phyloP scores from a whole-genome alignment of 2,113 vertebrate genomes.

The Stigmatopora argus region DNA sequence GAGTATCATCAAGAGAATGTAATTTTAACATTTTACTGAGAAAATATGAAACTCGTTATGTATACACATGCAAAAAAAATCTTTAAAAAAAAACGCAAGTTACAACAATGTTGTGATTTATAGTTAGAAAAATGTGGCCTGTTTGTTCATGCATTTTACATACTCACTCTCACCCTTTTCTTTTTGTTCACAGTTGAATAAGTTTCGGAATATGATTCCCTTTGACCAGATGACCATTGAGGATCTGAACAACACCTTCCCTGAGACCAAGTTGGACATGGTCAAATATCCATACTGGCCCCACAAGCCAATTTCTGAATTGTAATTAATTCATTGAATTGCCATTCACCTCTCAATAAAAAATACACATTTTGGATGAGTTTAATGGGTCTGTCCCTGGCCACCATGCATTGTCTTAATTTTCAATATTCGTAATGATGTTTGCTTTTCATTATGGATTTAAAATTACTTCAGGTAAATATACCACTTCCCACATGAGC shows the following conservation, averaged over 20 bases:
- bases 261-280: conserved; percentile 84
- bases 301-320: conserved; percentile 78
- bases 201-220: conserved; percentile 83
- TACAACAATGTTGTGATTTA: too few relatives aligned
- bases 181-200: conserved; percentile 72
- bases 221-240: conserved; percentile 93
- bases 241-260: conserved; percentile 77
- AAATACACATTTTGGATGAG: conserved; percentile 50
- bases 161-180: not conserved
- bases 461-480: too few relatives aligned
- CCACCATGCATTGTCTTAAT: too few relatives aligned
- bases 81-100: too few relatives aligned
- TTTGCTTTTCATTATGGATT: too few relatives aligned
- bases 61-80: too few relatives aligned
- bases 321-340: conserved; percentile 65
- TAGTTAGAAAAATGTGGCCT: too few relatives aligned
- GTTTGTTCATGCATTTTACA: not conserved
- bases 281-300: conserved; percentile 88
- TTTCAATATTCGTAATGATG: too few relatives aligned
- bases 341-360: conserved; percentile 46
- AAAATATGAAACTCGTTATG: too few relatives aligned
- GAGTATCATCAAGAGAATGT: too few relatives aligned
- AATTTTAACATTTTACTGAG: too few relatives aligned
- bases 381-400: not conserved
- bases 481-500: too few relatives aligned